Percentiles rank a stretch among this genome's conserved stretches.
Conservation (phyloP, 2,797 vertebrate genomes). For the Spheniscus humboldti region DNA sequence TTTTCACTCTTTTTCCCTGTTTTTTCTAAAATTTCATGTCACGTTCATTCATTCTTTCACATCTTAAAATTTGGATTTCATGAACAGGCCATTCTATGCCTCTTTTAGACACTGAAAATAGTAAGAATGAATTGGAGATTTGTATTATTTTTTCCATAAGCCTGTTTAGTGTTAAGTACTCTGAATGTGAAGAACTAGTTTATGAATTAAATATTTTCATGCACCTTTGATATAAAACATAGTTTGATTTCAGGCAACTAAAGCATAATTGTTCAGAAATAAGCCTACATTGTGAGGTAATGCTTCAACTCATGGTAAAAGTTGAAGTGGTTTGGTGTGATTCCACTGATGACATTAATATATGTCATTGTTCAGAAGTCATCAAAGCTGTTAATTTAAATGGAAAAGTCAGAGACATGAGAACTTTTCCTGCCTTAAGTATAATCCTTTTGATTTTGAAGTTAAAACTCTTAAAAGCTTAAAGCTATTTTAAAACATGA, state of each 20-base stretch:
- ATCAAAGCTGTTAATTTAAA: not conserved
- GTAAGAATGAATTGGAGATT: not conserved
- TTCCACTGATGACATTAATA: not conserved
- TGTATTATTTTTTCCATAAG: not conserved
- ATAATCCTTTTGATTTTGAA: not conserved
- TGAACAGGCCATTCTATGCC: not conserved
- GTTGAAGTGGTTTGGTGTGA: not conserved
- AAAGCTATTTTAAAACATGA: not conserved
- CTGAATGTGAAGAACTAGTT: not conserved
- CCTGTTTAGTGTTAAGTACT: not conserved
- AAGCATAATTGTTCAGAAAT: not conserved
- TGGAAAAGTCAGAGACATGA: not conserved
- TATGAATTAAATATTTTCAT: not conserved
- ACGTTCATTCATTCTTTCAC: not conserved
- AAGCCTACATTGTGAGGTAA: not conserved
- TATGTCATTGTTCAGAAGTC: not conserved
- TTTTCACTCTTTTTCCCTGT: not conserved
- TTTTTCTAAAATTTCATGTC: not conserved
- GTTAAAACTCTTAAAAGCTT: not conserved
- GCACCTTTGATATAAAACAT: not conserved
- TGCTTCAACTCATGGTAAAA: not conserved
- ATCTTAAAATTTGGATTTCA: not conserved
- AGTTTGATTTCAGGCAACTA: not conserved
- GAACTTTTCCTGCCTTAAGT: not conserved
- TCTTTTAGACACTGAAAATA: not conserved